Evolutionary conservation across 2,888 invertebrate genomes (phyloP), one percentile per base, ranked within the genome.

Genomic region (Cephus spinipes): DNA sequence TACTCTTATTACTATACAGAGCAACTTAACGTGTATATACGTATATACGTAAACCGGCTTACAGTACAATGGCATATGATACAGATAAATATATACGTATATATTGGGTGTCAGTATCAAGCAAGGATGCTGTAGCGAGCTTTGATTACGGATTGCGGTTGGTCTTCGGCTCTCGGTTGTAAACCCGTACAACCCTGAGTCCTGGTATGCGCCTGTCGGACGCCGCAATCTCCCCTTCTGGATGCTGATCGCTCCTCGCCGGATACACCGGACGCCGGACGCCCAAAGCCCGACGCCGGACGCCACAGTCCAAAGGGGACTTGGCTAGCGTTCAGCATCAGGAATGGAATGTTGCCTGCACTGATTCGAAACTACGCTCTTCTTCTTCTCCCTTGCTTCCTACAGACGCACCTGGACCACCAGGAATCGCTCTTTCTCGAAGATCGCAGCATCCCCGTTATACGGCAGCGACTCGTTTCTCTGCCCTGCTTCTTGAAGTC

Each of bases 221-320:
- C 83, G 84, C 86, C 86, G 88, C 90, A 88, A 89, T 90, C 89
- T 89, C 88, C 88, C 89, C 85, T 71, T 87, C 83, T 83, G 85
- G 81, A 88, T 83, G 86, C 87, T 86, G 91, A 91, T 55, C 55
- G 55, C 55, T 55, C 55, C 55, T 55, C 23, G 55, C 55, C 55
- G 55, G 55, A 55, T 55, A 79, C 78, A 90, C 91, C 92, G 92
- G 92, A 91, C 92, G 92, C 92, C 92, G 92, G 91, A 90, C 89
- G 86, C 82, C 83, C 84, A 82, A 83, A 87, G 89, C 88, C 89
- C 90, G 89, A 89, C 84, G 84, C 84, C 87, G 90, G 87, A 89
- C 87, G 87, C 86, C 79, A 76, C 74, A 73, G 69, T 74, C 78
- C 78, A 75, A 84, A 83, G 83, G 80, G 84, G 85, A 81, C 79